Conservation (phyloP, 2,113 vertebrate genomes). For the Eulemur rufifrons region DNA sequence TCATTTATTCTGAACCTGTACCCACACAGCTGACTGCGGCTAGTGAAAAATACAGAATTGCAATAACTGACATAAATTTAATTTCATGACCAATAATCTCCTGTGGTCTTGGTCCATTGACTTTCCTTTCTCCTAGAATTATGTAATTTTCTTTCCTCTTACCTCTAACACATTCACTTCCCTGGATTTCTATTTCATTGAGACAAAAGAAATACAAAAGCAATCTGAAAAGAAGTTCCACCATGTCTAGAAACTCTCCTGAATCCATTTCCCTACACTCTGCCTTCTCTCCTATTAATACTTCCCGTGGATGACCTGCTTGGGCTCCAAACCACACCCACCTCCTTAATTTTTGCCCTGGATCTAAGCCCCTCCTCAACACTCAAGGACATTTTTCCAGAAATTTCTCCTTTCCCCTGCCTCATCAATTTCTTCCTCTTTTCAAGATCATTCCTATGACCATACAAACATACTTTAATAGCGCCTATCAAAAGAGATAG, state of each 20-base stretch:
- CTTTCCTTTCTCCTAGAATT: background rate
- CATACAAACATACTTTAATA: background rate
- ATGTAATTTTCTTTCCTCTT: background rate
- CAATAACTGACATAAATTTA: background rate
- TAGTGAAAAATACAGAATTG: background rate
- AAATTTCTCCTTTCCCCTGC: background rate
- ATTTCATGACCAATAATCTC: background rate
- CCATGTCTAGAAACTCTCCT: background rate
- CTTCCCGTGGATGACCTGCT: background rate
- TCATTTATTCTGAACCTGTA: background rate
- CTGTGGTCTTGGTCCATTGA: background rate
- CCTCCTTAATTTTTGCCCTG: background rate
- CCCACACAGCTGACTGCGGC: background rate
- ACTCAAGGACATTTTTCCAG: background rate
- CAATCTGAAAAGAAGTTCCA: background rate
- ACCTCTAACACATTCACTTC: background rate
- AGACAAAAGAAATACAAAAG: background rate
- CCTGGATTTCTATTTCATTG: background rate
- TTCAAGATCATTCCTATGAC: background rate
- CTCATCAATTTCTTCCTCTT: background rate
- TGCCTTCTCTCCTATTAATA: background rate
- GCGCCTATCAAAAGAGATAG: background rate
- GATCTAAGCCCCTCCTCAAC: background rate
- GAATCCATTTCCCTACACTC: too few relatives aligned
- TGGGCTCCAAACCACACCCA: too few relatives aligned